Percentiles rank a stretch among this genome's conserved stretches.
phyloP scores from a whole-genome alignment of 1,140 invertebrate species.

The Euborellia annulipes region DNA sequence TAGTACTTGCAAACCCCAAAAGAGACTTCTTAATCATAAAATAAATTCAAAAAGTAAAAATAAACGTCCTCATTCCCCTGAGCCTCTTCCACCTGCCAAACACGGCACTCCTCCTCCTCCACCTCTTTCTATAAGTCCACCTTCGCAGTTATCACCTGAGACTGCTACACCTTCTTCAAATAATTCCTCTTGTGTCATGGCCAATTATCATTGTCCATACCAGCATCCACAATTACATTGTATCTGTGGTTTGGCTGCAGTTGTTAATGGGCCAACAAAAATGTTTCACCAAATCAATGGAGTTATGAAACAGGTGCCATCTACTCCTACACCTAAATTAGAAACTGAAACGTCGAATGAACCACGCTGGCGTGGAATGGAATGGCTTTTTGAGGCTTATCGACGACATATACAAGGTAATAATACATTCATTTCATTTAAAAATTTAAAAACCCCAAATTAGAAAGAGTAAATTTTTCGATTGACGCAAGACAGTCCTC shows the following conservation, averaged over 20 bases:
- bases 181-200: not conserved
- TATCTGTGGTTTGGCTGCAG: not conserved
- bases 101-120: too few relatives aligned
- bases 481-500: too few relatives aligned
- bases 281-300: not conserved
- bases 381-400: constrained; percentile 28
- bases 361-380: constrained; percentile 27
- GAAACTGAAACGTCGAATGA: constrained; percentile 13
- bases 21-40: not conserved
- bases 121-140: too few relatives aligned
- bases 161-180: not conserved
- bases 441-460: too few relatives aligned
- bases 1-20: not conserved
- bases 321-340: constrained; percentile 18
- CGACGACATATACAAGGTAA: constrained; percentile 29
- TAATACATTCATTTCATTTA: constrained; percentile 1
- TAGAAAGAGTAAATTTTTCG: too few relatives aligned
- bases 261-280: not conserved
- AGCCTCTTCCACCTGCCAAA: too few relatives aligned
- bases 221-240: not conserved
- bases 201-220: not conserved
- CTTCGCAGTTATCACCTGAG: too few relatives aligned
- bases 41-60: not conserved
- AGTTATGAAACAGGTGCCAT: constrained; percentile 16
- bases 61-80: not conserved